phyloP scores from a whole-genome alignment of 64 coral and sea anemone species.

The Catalaphyllia jardinei region DNA sequence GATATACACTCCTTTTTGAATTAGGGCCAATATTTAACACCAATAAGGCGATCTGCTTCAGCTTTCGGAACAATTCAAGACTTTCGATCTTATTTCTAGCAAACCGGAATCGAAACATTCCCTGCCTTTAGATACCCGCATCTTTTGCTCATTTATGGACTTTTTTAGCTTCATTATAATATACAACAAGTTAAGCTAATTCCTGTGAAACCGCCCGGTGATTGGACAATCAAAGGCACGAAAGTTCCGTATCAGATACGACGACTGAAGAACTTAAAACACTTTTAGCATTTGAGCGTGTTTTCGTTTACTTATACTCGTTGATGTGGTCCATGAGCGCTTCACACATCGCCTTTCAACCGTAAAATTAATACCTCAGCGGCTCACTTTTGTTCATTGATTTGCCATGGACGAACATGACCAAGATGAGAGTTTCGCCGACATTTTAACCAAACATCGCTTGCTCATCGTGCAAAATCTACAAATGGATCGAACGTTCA shows the following conservation, averaged over 20 bases:
- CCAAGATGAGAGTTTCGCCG: background rate
- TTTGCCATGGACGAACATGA: background rate
- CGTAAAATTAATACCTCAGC: too few relatives aligned
- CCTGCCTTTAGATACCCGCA: background rate
- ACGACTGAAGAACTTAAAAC: background rate
- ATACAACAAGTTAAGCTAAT: background rate
- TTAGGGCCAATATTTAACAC: too few relatives aligned
- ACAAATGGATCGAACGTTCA: conserved; percentile 51
- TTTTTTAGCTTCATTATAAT: background rate
- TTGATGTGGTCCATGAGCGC: background rate
- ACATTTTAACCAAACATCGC: conserved; percentile 46
- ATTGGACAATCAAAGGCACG: background rate
- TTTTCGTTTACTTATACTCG: background rate
- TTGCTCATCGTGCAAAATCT: conserved; percentile 57
- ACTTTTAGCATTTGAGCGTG: background rate
- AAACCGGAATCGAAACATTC: background rate
- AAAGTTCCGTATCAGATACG: background rate
- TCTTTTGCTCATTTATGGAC: background rate
- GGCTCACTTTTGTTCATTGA: too few relatives aligned
- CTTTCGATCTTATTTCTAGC: too few relatives aligned
- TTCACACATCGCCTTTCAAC: too few relatives aligned
- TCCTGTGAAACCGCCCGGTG: background rate
- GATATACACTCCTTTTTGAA: too few relatives aligned
- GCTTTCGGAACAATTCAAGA: too few relatives aligned
- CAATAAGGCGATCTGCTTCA: too few relatives aligned